Base-by-base conservation (phyloP, 2,888 invertebrate genomes). In the Epinotia bilunana region DNA sequence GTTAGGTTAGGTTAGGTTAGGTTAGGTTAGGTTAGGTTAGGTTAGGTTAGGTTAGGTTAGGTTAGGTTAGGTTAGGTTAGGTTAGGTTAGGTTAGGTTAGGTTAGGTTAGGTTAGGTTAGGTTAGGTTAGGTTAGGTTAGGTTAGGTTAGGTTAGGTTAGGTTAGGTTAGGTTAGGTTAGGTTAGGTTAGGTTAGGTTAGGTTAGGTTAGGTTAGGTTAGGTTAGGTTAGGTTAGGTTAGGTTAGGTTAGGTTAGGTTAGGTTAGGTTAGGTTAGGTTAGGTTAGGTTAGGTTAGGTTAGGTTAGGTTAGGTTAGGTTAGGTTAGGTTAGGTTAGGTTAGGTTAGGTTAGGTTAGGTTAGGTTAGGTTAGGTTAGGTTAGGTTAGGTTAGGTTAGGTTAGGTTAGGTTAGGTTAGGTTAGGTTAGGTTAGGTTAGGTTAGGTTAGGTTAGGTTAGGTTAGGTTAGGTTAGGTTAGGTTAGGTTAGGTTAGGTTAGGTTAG, bases 271-370 rank as follows among this genome's bases (percentile, higher is more conserved):
- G 63, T 72, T 73, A 73, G 65, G 65, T 73, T 73, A 73, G 65
- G 65, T 73, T 73, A 73, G 65, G 65, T 73, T 73, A 61, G 28
- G 68, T 65, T 74, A 67, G 61, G 69, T 74, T 74, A 74, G 69
- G 69, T 74, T 74, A 74, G 69, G 69, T 74, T 74, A 74, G 69
- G 69, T 74, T 74, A 72, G 68, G 72, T 72, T 76, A 76, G 72
- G 72, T 72, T 72, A 76, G 72, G 72, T 76, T 68, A 69, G 72
- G 62, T 68, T 72, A 72, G 60, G 69, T 71, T 72, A 67, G 63
- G 68, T 76, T 76, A 73, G 73, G 73, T 76, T 76, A 73, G 73
- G 69, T 76, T 73, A 76, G 73, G 69, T 76, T 76, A 73, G 69
- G 69, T 73, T 76, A 73, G 70, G 70, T 76, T 76, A 73, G 73